phyloP scores from a whole-genome alignment of 1,140 invertebrate species.

The Monomorium pharaonis region DNA sequence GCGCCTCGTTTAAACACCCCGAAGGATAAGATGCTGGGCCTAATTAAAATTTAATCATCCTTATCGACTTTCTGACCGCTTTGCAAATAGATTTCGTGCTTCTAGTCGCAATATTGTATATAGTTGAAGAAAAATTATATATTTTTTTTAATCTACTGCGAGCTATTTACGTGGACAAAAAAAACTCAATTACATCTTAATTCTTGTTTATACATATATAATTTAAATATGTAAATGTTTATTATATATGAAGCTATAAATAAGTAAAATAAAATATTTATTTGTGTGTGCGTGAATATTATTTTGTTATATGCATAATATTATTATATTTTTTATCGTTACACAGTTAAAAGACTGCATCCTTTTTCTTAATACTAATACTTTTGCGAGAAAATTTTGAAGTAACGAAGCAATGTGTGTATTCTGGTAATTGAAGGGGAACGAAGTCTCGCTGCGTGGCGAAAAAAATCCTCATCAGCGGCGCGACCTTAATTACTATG shows the following conservation, averaged over 20 bases:
- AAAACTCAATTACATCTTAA: background rate
- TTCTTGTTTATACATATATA: background rate
- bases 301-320: background rate
- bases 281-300: too few relatives aligned
- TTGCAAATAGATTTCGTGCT: background rate
- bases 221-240: background rate
- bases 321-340: background rate
- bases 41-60: conserved; percentile 78
- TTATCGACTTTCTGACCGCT: background rate
- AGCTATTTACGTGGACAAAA: background rate
- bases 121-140: background rate
- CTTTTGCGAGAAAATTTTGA: background rate
- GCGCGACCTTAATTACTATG: conserved; percentile 39
- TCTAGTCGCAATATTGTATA: background rate
- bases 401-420: conserved; percentile 15
- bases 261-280: too few relatives aligned
- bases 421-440: conserved; percentile 16
- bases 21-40: conserved; percentile 77
- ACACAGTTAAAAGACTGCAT: background rate
- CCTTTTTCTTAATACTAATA: background rate
- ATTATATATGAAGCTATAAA: too few relatives aligned
- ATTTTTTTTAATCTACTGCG: background rate
- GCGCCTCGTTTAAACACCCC: conserved; percentile 77
- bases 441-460: background rate
- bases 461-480: conserved; percentile 36